Evolutionary conservation across 1,140 invertebrate genomes (phyloP).

Genomic region (Macrobrachium rosenbergii): DNA sequence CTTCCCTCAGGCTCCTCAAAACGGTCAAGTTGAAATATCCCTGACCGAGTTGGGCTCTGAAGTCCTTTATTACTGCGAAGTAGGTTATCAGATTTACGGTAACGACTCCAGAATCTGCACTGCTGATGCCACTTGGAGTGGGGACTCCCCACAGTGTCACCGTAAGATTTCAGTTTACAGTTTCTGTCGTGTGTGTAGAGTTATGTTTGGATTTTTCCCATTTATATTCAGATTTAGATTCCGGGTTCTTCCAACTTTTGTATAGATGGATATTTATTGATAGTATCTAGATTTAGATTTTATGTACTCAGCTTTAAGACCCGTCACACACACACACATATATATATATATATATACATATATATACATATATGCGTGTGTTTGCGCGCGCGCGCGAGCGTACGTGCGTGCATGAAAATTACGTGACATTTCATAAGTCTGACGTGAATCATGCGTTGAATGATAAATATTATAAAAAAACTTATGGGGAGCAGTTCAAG

Average conservation of each 20-base stretch:
- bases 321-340: too few species aligned
- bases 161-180: conserved; percentile 54
- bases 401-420: neutral
- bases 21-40: conserved; percentile 43
- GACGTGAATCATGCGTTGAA: too few species aligned
- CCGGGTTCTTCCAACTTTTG: neutral
- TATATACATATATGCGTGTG: neutral
- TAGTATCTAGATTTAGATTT: too few species aligned
- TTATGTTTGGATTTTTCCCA: neutral
- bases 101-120: conserved; percentile 68
- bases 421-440: too few species aligned
- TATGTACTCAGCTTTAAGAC: too few species aligned
- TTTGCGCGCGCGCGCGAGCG: neutral
- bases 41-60: conserved; percentile 41
- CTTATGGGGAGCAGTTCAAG: too few species aligned
- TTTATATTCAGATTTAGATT: neutral
- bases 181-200: neutral
- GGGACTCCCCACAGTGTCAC: conserved; percentile 66
- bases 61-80: conserved; percentile 69
- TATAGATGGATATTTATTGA: neutral
- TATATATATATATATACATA: neutral
- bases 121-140: conserved; percentile 70
- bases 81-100: conserved; percentile 70
- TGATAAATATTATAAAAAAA: too few species aligned
- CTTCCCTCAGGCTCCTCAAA: conserved; percentile 47